Conservation (phyloP, 2,888 invertebrate species). For the Drosophila antonietae region DNA sequence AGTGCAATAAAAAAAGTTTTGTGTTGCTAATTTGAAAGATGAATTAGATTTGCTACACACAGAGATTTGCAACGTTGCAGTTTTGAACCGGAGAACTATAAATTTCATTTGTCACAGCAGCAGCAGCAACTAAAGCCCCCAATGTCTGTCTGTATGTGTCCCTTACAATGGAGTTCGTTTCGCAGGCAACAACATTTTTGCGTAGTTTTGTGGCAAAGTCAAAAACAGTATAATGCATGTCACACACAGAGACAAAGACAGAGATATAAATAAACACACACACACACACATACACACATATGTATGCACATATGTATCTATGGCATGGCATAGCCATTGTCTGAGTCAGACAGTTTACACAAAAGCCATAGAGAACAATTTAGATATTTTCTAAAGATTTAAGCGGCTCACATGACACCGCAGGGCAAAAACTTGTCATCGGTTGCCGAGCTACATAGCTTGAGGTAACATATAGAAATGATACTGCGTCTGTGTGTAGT, state of each 20-base stretch:
- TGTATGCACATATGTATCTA: constrained; percentile 11
- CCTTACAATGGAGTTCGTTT: constrained; percentile 71
- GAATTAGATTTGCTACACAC: constrained; percentile 68
- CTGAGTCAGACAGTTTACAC: constrained; percentile 71
- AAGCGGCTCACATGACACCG: constrained; percentile 61
- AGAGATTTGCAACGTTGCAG: constrained; percentile 70
- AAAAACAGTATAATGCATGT: constrained; percentile 78
- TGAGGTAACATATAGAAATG: constrained; percentile 37
- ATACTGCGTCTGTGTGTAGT: constrained; percentile 8
- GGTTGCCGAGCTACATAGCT: constrained; percentile 52
- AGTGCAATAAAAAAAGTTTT: constrained; percentile 33
- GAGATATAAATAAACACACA: constrained; percentile 14
- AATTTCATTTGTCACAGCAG: constrained; percentile 75
- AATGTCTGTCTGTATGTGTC: constrained; percentile 33
- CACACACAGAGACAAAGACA: constrained; percentile 47
- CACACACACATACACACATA: neutral
- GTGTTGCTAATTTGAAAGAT: constrained; percentile 73
- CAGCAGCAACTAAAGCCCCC: constrained; percentile 59
- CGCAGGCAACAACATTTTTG: constrained; percentile 65
- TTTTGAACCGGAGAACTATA: constrained; percentile 67
- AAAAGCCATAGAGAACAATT: constrained; percentile 77
- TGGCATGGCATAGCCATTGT: constrained; percentile 43
- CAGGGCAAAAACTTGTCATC: constrained; percentile 66
- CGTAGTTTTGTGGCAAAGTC: constrained; percentile 74
- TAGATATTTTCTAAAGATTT: constrained; percentile 76